These are phyloP conservation scores for Gadus chalcogrammus DNA, from an alignment of 2,113 vertebrate genomes.

Conservation along the genomic window DNA sequence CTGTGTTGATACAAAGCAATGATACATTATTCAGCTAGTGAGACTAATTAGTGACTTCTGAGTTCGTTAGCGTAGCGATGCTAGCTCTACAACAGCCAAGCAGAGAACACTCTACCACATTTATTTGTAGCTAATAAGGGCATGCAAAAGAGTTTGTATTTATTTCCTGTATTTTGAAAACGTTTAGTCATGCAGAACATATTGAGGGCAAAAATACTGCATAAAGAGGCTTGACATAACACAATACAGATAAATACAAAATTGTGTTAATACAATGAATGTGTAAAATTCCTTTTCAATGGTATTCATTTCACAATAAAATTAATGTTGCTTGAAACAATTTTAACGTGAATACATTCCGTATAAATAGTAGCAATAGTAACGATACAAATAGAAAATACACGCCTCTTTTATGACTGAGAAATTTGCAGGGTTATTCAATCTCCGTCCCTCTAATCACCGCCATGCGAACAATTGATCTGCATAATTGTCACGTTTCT, in stretches of 20 bases:
- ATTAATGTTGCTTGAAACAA: constrained; percentile 57
- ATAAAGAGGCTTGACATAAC: constrained; percentile 48
- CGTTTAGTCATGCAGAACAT: constrained; percentile 49
- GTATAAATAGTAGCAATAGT: constrained; percentile 72
- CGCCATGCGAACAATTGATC: too few species aligned
- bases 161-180: constrained; percentile 55
- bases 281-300: constrained; percentile 64
- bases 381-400: constrained; percentile 45
- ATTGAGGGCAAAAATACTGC: constrained; percentile 48
- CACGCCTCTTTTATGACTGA: constrained; percentile 22
- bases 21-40: too few species aligned
- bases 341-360: constrained; percentile 68
- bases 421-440: too few species aligned
- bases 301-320: constrained; percentile 61
- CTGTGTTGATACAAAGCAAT: too few species aligned
- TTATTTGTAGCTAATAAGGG: constrained; percentile 73
- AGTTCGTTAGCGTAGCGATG: background rate
- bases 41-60: background rate
- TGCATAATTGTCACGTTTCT: too few species aligned
- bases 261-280: constrained; percentile 67
- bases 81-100: too few species aligned
- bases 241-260: constrained; percentile 64
- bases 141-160: constrained; percentile 62
- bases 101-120: constrained; percentile 56
- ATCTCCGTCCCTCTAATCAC: too few species aligned